phyloP scores from a whole-genome alignment of 2,113 vertebrate genomes.

The Varanus salvator region DNA sequence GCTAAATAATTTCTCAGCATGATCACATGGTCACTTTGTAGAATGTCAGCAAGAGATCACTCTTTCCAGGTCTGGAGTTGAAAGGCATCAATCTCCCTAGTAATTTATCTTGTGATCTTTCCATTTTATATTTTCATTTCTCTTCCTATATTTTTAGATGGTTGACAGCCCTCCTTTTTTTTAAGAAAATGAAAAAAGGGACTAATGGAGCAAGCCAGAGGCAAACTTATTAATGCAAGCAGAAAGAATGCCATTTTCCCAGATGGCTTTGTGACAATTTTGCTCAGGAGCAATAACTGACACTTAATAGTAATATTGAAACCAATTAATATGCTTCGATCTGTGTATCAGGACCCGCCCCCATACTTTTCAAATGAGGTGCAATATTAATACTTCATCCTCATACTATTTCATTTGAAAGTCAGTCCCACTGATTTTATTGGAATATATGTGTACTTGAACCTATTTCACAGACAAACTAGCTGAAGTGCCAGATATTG shows the following conservation, averaged over 20 bases:
- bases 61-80: conserved; percentile 40
- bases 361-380: not conserved
- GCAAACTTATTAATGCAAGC: conserved; percentile 10
- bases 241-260: not conserved
- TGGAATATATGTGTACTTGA: not conserved
- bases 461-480: not conserved
- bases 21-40: conserved; percentile 52
- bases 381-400: not conserved
- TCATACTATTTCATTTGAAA: not conserved
- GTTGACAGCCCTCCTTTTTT: conserved; percentile 17
- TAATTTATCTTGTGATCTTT: conserved; percentile 31
- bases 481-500: not conserved
- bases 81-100: conserved; percentile 42
- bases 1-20: conserved; percentile 66
- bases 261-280: not conserved
- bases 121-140: conserved; percentile 23
- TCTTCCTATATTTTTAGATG: conserved; percentile 5
- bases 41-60: conserved; percentile 50
- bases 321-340: not conserved
- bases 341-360: not conserved
- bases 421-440: not conserved
- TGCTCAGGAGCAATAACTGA: conserved; percentile 7
- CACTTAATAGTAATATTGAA: not conserved
- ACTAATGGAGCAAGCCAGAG: not conserved
- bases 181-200: conserved; percentile 5